Percentiles rank a stretch among this genome's conserved stretches.
These are phyloP conservation scores for Pangasianodon hypophthalmus DNA, from an alignment of 2,113 vertebrate genomes.

Conservation along the genomic window DNA sequence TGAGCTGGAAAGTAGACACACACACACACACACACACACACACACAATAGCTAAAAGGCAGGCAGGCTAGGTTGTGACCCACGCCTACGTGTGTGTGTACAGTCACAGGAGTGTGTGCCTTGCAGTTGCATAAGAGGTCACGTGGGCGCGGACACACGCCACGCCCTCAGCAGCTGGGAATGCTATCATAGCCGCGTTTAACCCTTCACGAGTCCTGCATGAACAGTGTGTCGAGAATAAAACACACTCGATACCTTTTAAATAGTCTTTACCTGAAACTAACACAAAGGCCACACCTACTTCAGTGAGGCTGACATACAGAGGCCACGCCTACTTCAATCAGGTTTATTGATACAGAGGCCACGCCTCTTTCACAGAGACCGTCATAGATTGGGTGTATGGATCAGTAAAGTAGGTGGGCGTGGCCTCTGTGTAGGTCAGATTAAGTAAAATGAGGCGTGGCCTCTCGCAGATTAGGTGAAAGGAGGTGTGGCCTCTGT, in stretches of 20 bases:
- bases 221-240: neutral
- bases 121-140: constrained; percentile 71
- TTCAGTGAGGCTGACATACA: neutral
- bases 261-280: neutral
- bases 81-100: constrained; percentile 53
- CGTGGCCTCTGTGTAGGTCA: neutral
- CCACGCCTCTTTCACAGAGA: neutral
- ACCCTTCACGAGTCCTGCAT: neutral
- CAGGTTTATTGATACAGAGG: neutral
- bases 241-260: neutral
- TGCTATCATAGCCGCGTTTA: constrained; percentile 40
- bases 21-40: constrained; percentile 16
- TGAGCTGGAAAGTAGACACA: constrained; percentile 23
- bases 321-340: neutral
- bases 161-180: constrained; percentile 60
- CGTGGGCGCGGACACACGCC: constrained; percentile 65
- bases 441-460: neutral
- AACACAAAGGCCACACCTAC: neutral
- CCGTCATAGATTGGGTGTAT: too few species aligned
- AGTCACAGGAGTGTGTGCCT: constrained; percentile 51
- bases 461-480: neutral
- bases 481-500: neutral
- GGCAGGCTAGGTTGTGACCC: constrained; percentile 49
- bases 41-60: constrained; percentile 22
- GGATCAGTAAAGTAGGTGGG: neutral